Evolutionary conservation across 2,888 invertebrate species (phyloP).

Genomic region (Nysson spinosus): DNA sequence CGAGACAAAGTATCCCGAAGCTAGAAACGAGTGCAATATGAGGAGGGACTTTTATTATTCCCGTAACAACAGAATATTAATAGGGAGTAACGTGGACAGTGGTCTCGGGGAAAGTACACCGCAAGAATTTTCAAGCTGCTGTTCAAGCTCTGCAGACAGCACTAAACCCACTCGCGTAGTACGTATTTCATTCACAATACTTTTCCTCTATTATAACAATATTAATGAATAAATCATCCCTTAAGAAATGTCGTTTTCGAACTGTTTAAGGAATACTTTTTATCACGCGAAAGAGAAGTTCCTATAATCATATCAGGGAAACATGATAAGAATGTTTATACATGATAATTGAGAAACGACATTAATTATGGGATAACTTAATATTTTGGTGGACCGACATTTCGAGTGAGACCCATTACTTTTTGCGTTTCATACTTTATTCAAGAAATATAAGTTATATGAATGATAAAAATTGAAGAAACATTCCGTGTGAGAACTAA

Average conservation of each 20-base stretch:
- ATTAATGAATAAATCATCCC: conserved; percentile 2
- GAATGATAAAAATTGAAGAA: no score
- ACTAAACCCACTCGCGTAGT: conserved; percentile 73
- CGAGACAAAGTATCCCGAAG: conserved; percentile 68
- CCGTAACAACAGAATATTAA: conserved; percentile 72
- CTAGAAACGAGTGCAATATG: conserved; percentile 69
- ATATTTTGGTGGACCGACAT: conserved; percentile 17
- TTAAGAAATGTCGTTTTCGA: no score
- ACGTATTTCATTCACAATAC: conserved; percentile 67
- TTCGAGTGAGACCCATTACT: conserved; percentile 32
- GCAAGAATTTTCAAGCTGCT: conserved; percentile 76
- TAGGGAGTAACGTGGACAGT: conserved; percentile 74
- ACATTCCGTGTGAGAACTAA: no score
- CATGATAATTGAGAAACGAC: no score
- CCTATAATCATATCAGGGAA: no score
- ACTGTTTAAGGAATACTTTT: no score
- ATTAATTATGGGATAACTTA: no score
- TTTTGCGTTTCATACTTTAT: neutral
- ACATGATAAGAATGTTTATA: no score
- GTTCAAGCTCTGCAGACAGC: conserved; percentile 76
- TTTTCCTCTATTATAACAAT: conserved; percentile 30
- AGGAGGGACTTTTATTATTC: conserved; percentile 72
- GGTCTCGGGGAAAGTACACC: conserved; percentile 76
- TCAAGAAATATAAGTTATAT: neutral
- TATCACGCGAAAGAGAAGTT: no score